phyloP scores from a whole-genome alignment of 2,113 vertebrate species.

The Cardinalis cardinalis region DNA sequence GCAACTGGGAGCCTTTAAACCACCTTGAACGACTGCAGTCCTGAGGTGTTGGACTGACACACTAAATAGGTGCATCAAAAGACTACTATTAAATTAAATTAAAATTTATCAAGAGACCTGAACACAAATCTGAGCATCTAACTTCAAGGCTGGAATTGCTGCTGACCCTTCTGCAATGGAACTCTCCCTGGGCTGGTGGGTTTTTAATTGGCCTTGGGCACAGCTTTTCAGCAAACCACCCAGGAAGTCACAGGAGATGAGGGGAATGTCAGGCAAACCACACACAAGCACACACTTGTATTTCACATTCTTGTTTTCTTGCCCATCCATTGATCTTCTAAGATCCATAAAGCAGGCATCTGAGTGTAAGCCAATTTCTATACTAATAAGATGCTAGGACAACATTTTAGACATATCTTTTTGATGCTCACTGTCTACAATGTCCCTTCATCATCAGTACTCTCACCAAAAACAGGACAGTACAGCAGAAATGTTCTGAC shows the following conservation, averaged over 20 bases:
- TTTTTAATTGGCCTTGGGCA: not conserved
- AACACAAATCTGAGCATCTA: not conserved
- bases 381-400: not conserved
- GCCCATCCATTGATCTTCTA: conserved; percentile 1
- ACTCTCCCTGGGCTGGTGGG: not conserved
- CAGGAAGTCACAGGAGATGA: not conserved
- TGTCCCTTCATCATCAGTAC: not conserved
- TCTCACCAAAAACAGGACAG: not conserved
- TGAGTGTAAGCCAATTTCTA: not conserved
- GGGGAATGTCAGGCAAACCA: not conserved
- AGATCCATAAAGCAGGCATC: not conserved
- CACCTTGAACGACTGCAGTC: not conserved
- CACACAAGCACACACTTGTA: not conserved
- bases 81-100: not conserved
- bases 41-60: not conserved
- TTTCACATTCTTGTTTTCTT: conserved; percentile 9
- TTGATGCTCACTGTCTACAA: not conserved
- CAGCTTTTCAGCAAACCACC: conserved; percentile 7
- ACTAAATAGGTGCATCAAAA: not conserved
- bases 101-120: not conserved
- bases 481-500: not conserved
- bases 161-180: not conserved
- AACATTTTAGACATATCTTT: not conserved
- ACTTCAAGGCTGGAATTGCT: not conserved
- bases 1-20: not conserved